Evolutionary conservation across 2,888 invertebrate genomes (phyloP).

Genomic region (Bimastos eiseni): DNA sequence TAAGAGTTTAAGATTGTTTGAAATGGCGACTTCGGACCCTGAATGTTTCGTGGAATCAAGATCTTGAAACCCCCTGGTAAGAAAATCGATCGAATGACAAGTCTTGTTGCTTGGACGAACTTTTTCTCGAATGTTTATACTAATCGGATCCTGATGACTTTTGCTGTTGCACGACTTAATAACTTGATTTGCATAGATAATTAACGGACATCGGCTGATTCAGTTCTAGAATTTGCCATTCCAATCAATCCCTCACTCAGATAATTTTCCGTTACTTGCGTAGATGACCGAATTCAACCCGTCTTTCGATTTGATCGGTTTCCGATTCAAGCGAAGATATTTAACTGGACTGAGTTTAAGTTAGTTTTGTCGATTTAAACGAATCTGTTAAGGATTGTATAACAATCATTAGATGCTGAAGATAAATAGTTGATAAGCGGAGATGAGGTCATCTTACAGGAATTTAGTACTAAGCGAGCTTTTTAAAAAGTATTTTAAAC

Average conservation of each 20-base stretch:
- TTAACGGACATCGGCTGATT: not conserved
- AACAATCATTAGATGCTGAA: not conserved
- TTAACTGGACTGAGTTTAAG: not conserved
- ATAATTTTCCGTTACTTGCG: not conserved
- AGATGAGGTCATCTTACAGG: not conserved
- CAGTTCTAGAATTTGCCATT: slow-evolving; percentile 2
- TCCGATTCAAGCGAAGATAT: not conserved
- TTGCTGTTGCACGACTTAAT: not conserved
- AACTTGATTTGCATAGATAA: not conserved
- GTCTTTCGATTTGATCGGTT: not conserved
- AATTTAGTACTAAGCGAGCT: not conserved
- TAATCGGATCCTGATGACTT: not conserved
- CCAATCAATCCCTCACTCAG: not conserved
- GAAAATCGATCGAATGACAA: not conserved
- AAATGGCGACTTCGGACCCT: slow-evolving; percentile 13
- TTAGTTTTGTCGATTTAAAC: not conserved
- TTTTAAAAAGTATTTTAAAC: not conserved
- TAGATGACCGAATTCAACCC: not conserved
- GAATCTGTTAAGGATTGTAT: not conserved
- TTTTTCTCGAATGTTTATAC: not conserved
- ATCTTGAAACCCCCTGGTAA: slow-evolving; percentile 7
- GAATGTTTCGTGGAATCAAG: slow-evolving; percentile 6
- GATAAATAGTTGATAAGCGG: not conserved
- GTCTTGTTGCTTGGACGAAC: not conserved
- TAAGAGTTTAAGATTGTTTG: not conserved